Evolutionary conservation across 2,113 vertebrate species (phyloP), one percentile per base, ranked within the genome.

Genomic region (Helogale parvula): DNA sequence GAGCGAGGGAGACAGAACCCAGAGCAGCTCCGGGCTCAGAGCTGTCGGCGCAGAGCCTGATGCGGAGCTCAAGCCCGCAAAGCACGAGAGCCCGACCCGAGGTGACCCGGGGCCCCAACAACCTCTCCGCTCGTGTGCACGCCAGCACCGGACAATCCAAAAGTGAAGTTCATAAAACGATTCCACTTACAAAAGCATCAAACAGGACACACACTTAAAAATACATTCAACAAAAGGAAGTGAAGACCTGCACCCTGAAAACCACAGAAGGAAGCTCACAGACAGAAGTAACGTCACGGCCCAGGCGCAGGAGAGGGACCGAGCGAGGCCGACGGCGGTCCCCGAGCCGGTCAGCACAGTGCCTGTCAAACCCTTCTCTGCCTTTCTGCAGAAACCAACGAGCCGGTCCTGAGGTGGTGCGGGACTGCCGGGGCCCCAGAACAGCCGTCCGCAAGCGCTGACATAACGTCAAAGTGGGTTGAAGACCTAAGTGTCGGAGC

Each of bases 311-410:
- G 27, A 47, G 14, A 7, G 7, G 14, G 41, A 31, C 41, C 3
- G 41, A 29, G 41, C 21, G 2, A 23, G 57, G 52, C 52, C 12
- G 52, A 3, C 52, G 16, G 52, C 3, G 52, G 5, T 41, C 27
- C 31, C 27, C 31, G 21, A 3, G 45, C 2, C 2, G 4, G n/a
- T 54, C 23, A 2, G n/a, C 1, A n/a, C 3, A 0, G 52, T 29
- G 45, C 17, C 29, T 10, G 5, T 11, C n/a, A 15, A 41, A 15
- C 5, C 68, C 45, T 52, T 19, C 33, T 33, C 52, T 33, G 38
- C 65, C 7, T 29, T 74, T 82, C 19, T 1, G 6, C 60, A 7
- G 80, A 90, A 35, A 85, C 16, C 16, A 35, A 69, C 50, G 31
- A 23, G 31, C 17, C 9, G 60, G 25, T 57, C 27, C 60, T 85